Evolutionary conservation across 2,113 vertebrate genomes (phyloP), one percentile per base, ranked within the genome.

Genomic region (Orientallactaga bullata): DNA sequence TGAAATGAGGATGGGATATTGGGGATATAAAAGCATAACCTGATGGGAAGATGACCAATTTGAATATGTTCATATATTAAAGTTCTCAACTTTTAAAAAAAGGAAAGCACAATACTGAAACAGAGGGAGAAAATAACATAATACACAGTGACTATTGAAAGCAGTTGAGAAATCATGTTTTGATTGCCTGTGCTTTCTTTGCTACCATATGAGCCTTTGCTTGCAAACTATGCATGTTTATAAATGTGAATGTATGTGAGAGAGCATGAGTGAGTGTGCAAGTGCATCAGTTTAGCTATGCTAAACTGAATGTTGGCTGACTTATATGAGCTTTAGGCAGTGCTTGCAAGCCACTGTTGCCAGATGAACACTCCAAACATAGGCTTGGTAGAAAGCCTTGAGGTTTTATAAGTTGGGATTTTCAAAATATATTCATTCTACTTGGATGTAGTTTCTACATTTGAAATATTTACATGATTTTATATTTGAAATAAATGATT

Each of bases 401-500:
- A 94, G 39, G 51, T 85, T 93, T 92, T 92, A 69, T 11, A 85
- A 74, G 76, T 77, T 88, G 23, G 16, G 76, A 42, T 88, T 61
- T 85, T 39, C 2, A 86, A 30, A 89, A 15, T 58, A 39, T 26
- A 71, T 73, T 6, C 2, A 60, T 63, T 93, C 26, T 73, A 72
- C n/a, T 91, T 74, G 72, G 60, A 47, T 79, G 30, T 0, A 78
- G 42, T 88, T 77, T 90, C 42, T 88, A 69, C 7, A 47, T 72
- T 24, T 51, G 21, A 85, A 97, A 74, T 4, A 77, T 32, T 94
- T 63, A 58, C 73, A 74, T 12, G 42, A 68, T 72, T 81, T 94
- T 86, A 61, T 86, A 86, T 88, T 90, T 93, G 21, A 85, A 71
- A 92, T 66, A 74, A 93, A 96, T 20, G 7, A 66, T 78, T 88